Evolutionary conservation across 2,888 invertebrate genomes (phyloP), one percentile per base, ranked within the genome.

Genomic region (Drosophila lutescens): DNA sequence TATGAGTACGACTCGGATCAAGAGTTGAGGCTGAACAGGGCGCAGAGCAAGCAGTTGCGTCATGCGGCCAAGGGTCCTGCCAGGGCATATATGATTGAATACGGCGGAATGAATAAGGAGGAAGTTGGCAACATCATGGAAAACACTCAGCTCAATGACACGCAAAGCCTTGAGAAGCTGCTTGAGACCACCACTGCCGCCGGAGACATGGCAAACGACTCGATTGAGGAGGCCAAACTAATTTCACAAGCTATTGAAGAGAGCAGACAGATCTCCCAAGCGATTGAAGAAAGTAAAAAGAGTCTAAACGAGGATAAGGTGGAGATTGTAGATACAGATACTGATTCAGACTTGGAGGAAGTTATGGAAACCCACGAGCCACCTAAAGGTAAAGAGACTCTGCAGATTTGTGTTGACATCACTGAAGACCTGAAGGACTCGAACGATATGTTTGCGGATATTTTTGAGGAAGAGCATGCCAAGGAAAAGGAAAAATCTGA

Each of bases 391-490:
- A n/a, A 44, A 26, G 9, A 15, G 72, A 10, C 61, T 23, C 50
- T 74, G 0, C 92, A 93, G 85, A 91, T 94, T 65, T 80, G 92
- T 68, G 91, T 94, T 30, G 91, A 94, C 88, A 86, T 93, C 43
- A 91, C 92, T 46, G 90, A 94, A 62, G 89, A 92, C 69, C 78
- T 91, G 17, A 88, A 91, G 76, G 80, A 86, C 20, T 91, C 92
- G 10, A 94, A 96, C 84, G 95, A 96, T 91, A 93, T 96, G 65
- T 96, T 96, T 92, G 94, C 95, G n/a, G 96, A 96, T 92, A 91
- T 96, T 66, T 96, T 96, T 54, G 54, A 76, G 8, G 12, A 8
- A n/a, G 26, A 13, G 2, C 49, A 30, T 7, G 30, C 26, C 47
- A 71, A 61, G 34, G 17, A 51, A 12, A 36, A 10, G 8, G 40